phyloP scores from a whole-genome alignment of 2,888 invertebrate species.

The Odontomyia ornata region DNA sequence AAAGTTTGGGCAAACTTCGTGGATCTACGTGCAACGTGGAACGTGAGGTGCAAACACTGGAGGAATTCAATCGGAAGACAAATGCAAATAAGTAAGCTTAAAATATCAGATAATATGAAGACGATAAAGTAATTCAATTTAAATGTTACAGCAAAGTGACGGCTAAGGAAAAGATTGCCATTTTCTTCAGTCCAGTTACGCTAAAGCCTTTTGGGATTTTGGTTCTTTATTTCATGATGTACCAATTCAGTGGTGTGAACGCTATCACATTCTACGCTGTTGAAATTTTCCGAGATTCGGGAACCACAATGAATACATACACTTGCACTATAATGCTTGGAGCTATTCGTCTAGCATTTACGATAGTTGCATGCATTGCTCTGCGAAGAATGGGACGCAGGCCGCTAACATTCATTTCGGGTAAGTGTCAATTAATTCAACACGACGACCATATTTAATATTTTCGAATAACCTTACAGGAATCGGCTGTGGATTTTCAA shows the following conservation, averaged over 20 bases:
- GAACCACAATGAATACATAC: constrained; percentile 68
- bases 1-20: constrained; percentile 68
- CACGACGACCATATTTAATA: not conserved
- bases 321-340: constrained; percentile 71
- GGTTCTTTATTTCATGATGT: constrained; percentile 73
- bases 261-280: constrained; percentile 76
- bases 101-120: not conserved
- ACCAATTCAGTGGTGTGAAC: constrained; percentile 77
- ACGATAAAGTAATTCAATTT: constrained; percentile 29
- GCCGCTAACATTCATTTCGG: constrained; percentile 72
- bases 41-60: constrained; percentile 70
- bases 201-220: constrained; percentile 72
- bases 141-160: constrained; percentile 45
- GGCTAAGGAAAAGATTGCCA: constrained; percentile 66
- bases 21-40: constrained; percentile 72
- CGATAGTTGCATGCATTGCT: constrained; percentile 70
- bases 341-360: constrained; percentile 69
- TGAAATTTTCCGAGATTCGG: constrained; percentile 72
- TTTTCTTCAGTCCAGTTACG: constrained; percentile 70
- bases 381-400: constrained; percentile 70
- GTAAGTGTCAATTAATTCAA: constrained; percentile 57
- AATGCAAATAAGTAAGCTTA: constrained; percentile 64
- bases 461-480: constrained; percentile 57
- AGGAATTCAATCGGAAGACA: constrained; percentile 71
- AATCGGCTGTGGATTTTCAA: constrained; percentile 71